Base-by-base conservation (phyloP, 2,888 invertebrate species). In the Caenorhabditis drosophilae region DNA sequence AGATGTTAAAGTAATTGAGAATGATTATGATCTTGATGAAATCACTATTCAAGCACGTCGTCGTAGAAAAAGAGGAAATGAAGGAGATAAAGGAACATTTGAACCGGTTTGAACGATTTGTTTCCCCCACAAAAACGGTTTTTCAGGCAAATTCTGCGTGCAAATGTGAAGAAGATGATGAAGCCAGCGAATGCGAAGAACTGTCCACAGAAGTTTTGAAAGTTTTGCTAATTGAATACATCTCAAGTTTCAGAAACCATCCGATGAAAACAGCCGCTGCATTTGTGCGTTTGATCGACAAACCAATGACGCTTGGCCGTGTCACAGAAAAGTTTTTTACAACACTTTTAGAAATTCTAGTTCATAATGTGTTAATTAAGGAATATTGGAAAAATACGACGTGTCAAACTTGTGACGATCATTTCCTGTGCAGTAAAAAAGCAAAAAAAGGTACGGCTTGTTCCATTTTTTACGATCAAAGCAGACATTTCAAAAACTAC, bases 271-370 rank as follows among this genome's bases (percentile, higher is more conserved):
- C 18, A 56, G 61, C 26, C 62, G 59, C 54, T 80, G 80, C 50
- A 64, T 77, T 26, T 80, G 80, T 49, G 80, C 79, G 15, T 80
- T 80, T 46, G 80, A 80, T 66, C 59, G 78, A 40, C 56, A 57
- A 23, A 74, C 68, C 40, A 67, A 67, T 38, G 74, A 74, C 50
- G 74, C 74, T 26, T 74, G 67, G 64, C 74, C 74, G 15, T 74
- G 74, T 55, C 60, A 67, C 49, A 34, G 42, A 44, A 56, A 45
- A 47, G 66, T 59, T 46, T 18, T 49, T 42, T 25, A 20, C 12
- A 15, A 20, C 11, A 46, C n/a, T 23, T 20, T 16, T 48, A 16
- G 4, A 6, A 55, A 45, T 53, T 45, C 54, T 58, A 36, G 9
- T 36, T 49, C 23, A 22, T 7, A 7, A 47, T 27, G 6, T 35